A percentile compares a stretch with the other conserved stretches of the same genome.
Evolutionary conservation across 2,888 invertebrate genomes (phyloP).

Genomic region (Acanthosepion esculentum): DNA sequence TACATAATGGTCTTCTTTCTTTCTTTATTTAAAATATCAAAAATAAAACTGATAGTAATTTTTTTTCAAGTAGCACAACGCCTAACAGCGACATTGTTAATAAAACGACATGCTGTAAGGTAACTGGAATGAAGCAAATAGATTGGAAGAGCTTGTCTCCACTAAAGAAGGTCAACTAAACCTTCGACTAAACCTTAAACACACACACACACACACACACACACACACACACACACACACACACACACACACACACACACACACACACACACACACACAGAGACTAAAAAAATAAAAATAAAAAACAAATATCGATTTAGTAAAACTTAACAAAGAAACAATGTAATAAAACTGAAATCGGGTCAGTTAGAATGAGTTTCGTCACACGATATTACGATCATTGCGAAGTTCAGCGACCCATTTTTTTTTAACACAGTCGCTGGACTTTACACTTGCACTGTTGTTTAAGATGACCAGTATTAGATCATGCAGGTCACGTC

Average conservation of each 20-base stretch:
- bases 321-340: background rate
- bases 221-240: too few species aligned
- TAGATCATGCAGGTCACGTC: slow-evolving; percentile 33
- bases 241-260: too few species aligned
- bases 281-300: background rate
- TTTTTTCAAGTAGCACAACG: too few species aligned
- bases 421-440: background rate
- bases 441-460: background rate
- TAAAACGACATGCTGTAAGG: too few species aligned
- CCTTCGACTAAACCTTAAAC: too few species aligned
- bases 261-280: too few species aligned
- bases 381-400: background rate
- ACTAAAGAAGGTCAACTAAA: too few species aligned
- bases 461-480: slow-evolving; percentile 18
- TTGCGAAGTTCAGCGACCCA: background rate
- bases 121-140: too few species aligned
- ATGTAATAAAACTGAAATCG: background rate
- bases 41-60: too few species aligned
- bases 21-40: background rate
- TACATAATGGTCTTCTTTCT: background rate
- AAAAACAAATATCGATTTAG: background rate
- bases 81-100: too few species aligned
- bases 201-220: too few species aligned
- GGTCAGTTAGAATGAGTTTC: background rate
- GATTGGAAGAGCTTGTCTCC: too few species aligned